These are phyloP conservation scores for Nebria ingens DNA, from an alignment of 1,140 invertebrate genomes.

Conservation along the genomic window DNA sequence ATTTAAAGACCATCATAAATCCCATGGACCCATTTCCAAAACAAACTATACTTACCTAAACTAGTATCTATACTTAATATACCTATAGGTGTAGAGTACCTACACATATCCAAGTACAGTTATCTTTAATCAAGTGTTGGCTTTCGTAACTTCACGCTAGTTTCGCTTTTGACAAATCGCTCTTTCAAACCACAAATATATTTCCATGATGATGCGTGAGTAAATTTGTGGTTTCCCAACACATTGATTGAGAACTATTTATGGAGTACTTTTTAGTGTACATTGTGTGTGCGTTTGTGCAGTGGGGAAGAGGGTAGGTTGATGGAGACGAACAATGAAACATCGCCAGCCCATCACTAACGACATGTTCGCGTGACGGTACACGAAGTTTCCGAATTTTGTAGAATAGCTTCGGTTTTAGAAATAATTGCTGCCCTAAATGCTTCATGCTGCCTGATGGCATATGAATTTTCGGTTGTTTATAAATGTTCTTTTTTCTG, in stretches of 20 bases:
- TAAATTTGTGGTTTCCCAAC: neutral
- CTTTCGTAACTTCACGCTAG: neutral
- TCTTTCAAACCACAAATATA: neutral
- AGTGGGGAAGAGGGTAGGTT: neutral
- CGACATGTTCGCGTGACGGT: neutral
- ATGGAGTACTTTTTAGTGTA: too few species aligned
- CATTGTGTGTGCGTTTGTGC: neutral
- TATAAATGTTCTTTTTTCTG: constrained; percentile 1
- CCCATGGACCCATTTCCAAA: too few species aligned
- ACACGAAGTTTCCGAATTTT: constrained; percentile 6
- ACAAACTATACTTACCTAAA: too few species aligned
- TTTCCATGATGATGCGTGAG: neutral
- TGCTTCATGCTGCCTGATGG: constrained; percentile 3
- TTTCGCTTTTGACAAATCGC: neutral
- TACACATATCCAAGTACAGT: too few species aligned
- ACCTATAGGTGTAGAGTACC: too few species aligned
- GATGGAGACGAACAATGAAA: constrained; percentile 1
- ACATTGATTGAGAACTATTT: constrained; percentile 1
- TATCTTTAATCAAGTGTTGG: too few species aligned
- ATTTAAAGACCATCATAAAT: too few species aligned
- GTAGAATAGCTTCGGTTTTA: constrained; percentile 8
- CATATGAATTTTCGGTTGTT: neutral
- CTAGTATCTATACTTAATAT: too few species aligned
- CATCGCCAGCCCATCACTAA: constrained; percentile 2
- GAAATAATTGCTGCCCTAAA: constrained; percentile 6